Evolutionary conservation across 2,113 vertebrate genomes (phyloP).

Genomic region (Capricornis sumatraensis): DNA sequence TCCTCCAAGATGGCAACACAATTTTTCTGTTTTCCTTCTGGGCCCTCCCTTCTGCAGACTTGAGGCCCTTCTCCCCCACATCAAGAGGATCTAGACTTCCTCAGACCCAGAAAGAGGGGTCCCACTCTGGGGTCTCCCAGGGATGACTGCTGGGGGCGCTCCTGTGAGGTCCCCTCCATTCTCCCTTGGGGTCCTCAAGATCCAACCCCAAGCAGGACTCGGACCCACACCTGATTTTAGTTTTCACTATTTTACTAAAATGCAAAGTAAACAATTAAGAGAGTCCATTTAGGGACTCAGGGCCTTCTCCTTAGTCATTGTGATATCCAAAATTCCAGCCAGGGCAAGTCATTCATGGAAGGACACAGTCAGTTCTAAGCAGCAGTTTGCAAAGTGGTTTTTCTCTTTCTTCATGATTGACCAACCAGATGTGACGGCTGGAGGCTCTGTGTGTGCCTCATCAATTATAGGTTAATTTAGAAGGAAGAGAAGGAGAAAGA

Average conservation of each 20-base stretch:
- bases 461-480: neutral
- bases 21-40: neutral
- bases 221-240: neutral
- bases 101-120: neutral
- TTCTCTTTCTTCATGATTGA: neutral
- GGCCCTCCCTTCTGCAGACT: neutral
- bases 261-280: neutral
- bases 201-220: neutral
- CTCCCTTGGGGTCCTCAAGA: neutral
- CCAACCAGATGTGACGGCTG: neutral
- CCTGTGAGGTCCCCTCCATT: neutral
- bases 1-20: neutral
- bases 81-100: neutral
- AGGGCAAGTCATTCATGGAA: neutral
- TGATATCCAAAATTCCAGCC: constrained; percentile 7
- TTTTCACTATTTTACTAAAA: constrained; percentile 38
- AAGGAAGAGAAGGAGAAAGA: neutral
- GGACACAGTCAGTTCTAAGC: neutral
- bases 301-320: neutral
- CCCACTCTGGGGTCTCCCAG: neutral
- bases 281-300: neutral
- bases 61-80: neutral
- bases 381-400: neutral
- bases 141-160: neutral
- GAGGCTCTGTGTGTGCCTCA: neutral